phyloP scores from a whole-genome alignment of 2,888 invertebrate genomes.

The Tinea semifulvella region DNA sequence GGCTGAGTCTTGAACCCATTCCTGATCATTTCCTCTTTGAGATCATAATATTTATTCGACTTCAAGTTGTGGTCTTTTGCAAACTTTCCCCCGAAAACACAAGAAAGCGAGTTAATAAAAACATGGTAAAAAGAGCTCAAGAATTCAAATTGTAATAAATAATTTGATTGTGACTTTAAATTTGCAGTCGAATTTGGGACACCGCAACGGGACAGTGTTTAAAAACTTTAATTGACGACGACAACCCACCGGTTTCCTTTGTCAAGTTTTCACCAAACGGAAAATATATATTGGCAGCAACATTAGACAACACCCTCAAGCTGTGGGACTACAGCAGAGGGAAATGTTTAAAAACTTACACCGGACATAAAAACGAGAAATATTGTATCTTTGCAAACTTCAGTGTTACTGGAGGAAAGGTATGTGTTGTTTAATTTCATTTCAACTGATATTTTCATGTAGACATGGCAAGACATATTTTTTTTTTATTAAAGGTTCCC shows the following conservation, averaged over 20 bases:
- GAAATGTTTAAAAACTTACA: conserved; percentile 97
- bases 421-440: conserved; percentile 34
- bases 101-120: too few species aligned
- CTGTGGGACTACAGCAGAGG: conserved; percentile 99
- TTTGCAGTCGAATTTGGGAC: conserved; percentile 96
- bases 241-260: conserved; percentile 99
- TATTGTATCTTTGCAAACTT: conserved; percentile 99
- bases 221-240: conserved; percentile 98
- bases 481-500: too few species aligned
- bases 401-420: conserved; percentile 99
- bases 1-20: too few species aligned
- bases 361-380: conserved; percentile 98
- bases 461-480: too few species aligned
- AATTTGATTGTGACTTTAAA: too few species aligned
- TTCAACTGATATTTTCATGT: too few species aligned
- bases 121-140: too few species aligned
- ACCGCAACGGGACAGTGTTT: conserved; percentile 98
- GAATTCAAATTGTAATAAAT: too few species aligned
- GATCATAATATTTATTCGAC: too few species aligned
- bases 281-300: conserved; percentile 98
- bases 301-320: conserved; percentile 97
- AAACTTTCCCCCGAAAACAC: too few species aligned
- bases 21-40: too few species aligned
- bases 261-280: conserved; percentile 99
- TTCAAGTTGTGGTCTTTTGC: too few species aligned